Percentiles rank a stretch among this genome's conserved stretches.
phyloP scores from a whole-genome alignment of 2,113 vertebrate species.

The Alethe diademata region DNA sequence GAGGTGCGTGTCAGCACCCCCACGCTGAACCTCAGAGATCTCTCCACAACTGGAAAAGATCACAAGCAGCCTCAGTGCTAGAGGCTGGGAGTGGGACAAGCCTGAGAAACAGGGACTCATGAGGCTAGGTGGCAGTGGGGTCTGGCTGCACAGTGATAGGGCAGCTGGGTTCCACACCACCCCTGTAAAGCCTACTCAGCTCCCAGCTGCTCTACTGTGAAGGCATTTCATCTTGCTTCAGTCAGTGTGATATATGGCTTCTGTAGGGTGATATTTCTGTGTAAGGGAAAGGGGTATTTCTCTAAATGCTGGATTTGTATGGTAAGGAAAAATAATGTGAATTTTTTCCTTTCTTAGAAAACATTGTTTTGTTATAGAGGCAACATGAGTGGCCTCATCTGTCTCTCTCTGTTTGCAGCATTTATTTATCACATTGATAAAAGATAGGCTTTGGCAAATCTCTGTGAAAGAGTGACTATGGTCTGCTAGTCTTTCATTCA shows the following conservation, averaged over 20 bases:
- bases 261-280: background rate
- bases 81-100: background rate
- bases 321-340: constrained; percentile 1
- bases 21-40: fast-evolving
- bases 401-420: constrained; percentile 1
- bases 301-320: constrained; percentile 38
- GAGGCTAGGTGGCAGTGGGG: background rate
- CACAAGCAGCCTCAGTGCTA: background rate
- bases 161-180: fast-evolving
- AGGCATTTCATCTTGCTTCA: background rate
- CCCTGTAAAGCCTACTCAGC: background rate
- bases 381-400: background rate
- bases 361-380: background rate
- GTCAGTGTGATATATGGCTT: background rate
- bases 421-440: constrained; percentile 1
- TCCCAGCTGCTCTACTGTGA: background rate
- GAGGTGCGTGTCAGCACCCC: background rate
- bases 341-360: background rate
- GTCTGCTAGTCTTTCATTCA: constrained; percentile 3
- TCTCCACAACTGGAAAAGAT: background rate
- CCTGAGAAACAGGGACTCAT: background rate
- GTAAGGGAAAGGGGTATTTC: background rate
- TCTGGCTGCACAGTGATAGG: fast-evolving
- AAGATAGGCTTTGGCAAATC: constrained; percentile 10
- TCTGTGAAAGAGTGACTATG: background rate